Percentiles rank a stretch among this genome's conserved stretches.
Evolutionary conservation across 2,797 vertebrate species (phyloP).

Genomic region (Lepilemur ruficaudatus): DNA sequence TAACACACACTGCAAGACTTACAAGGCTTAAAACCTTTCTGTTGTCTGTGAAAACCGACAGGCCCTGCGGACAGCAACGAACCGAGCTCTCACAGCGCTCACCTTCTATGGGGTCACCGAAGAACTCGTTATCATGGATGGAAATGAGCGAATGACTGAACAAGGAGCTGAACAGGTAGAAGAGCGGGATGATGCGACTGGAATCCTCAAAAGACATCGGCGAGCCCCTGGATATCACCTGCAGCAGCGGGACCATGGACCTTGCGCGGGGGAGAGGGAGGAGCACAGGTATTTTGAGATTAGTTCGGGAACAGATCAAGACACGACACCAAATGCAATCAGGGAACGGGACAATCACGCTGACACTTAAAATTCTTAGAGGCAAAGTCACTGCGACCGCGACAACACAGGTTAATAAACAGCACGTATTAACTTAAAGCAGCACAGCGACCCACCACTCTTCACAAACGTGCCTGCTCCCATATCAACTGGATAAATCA

Average conservation of each 20-base stretch:
- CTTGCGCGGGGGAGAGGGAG: constrained; percentile 79
- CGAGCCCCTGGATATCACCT: constrained; percentile 96
- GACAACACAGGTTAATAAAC: background rate
- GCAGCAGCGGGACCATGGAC: constrained; percentile 95
- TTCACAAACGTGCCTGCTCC: background rate
- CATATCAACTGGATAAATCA: background rate
- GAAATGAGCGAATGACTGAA: constrained; percentile 99
- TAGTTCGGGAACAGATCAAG: background rate
- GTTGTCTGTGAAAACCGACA: background rate
- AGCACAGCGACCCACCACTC: background rate
- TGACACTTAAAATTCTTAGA: background rate
- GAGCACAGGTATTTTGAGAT: background rate
- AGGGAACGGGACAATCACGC: background rate
- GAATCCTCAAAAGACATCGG: constrained; percentile 98
- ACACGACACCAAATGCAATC: too few relatives aligned
- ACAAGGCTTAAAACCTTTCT: background rate
- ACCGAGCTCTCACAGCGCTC: constrained; percentile 47
- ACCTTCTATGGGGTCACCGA: constrained; percentile 95
- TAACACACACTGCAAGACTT: background rate
- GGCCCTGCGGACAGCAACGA: background rate
- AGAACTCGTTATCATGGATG: constrained; percentile 98
- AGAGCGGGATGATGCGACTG: constrained; percentile 97
- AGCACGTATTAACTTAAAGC: background rate
- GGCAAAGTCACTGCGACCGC: background rate
- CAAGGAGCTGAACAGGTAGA: constrained; percentile 99